A percentile compares a stretch with the other conserved stretches of the same genome.
phyloP scores from a whole-genome alignment of 2,113 vertebrate genomes.

The Lagenorhynchus albirostris region DNA sequence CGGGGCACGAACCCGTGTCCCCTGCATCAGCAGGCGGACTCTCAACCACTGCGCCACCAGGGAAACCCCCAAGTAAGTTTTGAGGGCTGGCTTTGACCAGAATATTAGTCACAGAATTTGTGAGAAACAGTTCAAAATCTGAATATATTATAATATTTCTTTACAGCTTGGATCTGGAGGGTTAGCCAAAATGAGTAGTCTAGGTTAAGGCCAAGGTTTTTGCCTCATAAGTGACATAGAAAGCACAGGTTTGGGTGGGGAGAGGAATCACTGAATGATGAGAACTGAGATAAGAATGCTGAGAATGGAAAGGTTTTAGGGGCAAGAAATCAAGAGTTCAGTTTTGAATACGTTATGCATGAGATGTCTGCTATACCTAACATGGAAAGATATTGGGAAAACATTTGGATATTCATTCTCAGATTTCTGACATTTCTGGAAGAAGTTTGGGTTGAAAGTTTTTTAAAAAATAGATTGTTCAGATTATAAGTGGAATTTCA shows the following conservation, averaged over 20 bases:
- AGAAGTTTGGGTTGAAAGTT: background rate
- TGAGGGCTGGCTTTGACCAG: background rate
- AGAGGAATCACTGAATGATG: background rate
- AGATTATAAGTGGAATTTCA: background rate
- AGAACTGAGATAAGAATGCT: background rate
- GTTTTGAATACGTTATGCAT: background rate
- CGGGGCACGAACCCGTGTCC: too few relatives aligned
- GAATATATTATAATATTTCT: background rate
- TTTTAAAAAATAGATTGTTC: background rate
- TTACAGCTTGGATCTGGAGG: background rate
- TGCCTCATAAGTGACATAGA: background rate
- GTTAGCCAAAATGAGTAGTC: background rate
- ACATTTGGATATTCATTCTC: background rate
- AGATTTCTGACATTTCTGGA: background rate
- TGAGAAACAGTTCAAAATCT: background rate
- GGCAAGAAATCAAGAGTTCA: background rate
- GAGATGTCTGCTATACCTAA: background rate
- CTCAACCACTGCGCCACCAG: too few relatives aligned
- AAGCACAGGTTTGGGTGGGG: background rate
- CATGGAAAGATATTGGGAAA: background rate
- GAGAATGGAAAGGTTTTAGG: background rate
- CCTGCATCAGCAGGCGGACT: too few relatives aligned
- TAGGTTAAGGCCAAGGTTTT: background rate
- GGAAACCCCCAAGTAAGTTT: background rate
- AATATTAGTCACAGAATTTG: background rate